A percentile compares a stretch with the other conserved stretches of the same genome.
phyloP scores from a whole-genome alignment of 1,140 invertebrate genomes.

The Anastrepha obliqua region DNA sequence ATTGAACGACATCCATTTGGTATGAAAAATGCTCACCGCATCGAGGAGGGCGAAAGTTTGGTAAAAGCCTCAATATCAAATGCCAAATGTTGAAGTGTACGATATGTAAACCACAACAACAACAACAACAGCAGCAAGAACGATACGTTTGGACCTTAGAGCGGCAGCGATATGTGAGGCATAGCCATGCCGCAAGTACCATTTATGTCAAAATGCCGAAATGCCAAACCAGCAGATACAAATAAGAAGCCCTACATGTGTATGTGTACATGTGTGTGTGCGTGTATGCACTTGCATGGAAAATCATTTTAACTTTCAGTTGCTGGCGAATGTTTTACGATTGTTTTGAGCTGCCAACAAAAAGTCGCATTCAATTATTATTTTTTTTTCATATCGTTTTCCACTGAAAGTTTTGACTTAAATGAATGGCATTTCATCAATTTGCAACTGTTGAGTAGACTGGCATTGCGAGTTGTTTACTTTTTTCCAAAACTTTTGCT shows the following conservation, averaged over 20 bases:
- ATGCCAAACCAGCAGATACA: background rate
- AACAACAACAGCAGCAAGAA: background rate
- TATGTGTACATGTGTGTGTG: background rate
- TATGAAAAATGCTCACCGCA: slow-evolving; percentile 25
- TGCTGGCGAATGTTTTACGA: slow-evolving; percentile 19
- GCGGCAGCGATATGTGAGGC: background rate
- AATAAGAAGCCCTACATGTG: background rate
- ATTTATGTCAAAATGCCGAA: slow-evolving; percentile 25
- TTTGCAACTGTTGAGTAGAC: background rate
- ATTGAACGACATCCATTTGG: slow-evolving; percentile 29
- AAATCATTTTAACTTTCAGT: slow-evolving; percentile 37
- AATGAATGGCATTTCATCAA: slow-evolving; percentile 51
- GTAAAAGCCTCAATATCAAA: slow-evolving; percentile 16
- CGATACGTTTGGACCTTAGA: background rate
- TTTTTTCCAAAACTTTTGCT: background rate
- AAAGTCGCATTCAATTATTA: slow-evolving; percentile 32
- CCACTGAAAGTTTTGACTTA: slow-evolving; percentile 27
- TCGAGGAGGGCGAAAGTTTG: slow-evolving; percentile 11
- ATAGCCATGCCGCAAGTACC: background rate
- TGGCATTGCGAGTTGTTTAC: background rate
- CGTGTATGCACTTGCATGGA: background rate
- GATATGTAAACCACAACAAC: background rate
- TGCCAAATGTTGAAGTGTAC: background rate
- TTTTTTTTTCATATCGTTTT: background rate
- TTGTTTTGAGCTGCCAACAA: slow-evolving; percentile 27